Base-by-base conservation (phyloP, 2,797 vertebrate species). In the Megaceryle alcyon region DNA sequence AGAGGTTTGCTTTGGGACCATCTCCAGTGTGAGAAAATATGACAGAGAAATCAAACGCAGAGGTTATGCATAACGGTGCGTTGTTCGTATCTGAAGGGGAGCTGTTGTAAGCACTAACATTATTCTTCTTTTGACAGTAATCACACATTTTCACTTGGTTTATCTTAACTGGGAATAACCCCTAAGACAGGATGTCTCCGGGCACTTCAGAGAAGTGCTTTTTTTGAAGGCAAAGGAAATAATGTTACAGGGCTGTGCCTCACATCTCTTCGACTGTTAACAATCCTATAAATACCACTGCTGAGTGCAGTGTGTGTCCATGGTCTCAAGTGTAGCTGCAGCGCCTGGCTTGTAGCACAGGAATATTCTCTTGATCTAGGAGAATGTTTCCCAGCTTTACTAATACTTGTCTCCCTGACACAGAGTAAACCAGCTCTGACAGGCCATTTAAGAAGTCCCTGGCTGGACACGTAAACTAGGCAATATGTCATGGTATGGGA, bases 11-110 rank as follows among this genome's bases (percentile, higher is more conserved):
- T 93, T 85, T 93, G 94, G 96, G 89, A 93, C 88, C 72, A 39
- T 96, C 96, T 93, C 94, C 95, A 93, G 86, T 12, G 76, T 78
- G 79, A 96, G 91, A 94, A 93, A 96, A 93, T 80, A 81, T 46
- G 88, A 86, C 61, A 77, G 84, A 89, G 76, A 88, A 95, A 94
- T 96, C 94, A 95, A 95, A 95, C 86, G 49, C 76, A 78, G 82
- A 66, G 96, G 84, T 92, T 93, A 71, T 29, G 49, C 48, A 20
- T 46, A 69, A 43, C 10, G 0, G 46, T 20, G 77, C 1, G 0
- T 33, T n/a, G 78, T 11, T 89, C 54, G 0, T 72, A 14, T 12
- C 33, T 54, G 88, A 96, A 87, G 79, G 88, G 75, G 51, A 93
- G 81, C 31, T 94, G 92, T 92, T 92, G 84, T 94, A 89, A 95